Evolutionary conservation across 2,888 invertebrate species (phyloP), one percentile per base, ranked within the genome.

Genomic region (Gortyna flavago): DNA sequence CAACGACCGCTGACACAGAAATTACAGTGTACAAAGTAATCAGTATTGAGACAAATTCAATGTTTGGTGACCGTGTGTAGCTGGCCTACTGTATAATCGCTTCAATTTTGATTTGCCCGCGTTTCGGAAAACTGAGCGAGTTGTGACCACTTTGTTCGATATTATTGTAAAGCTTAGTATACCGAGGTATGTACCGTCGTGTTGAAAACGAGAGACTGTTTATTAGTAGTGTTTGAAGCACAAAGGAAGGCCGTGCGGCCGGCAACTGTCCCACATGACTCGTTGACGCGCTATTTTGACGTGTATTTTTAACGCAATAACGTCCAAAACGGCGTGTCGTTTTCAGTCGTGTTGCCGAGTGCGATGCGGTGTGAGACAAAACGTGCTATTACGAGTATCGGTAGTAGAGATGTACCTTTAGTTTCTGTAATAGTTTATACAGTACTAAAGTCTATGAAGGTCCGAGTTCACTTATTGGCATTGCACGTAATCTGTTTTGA

Each of bases 121-220:
- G 78, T 79, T 79, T 79, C 57, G 66, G 69, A 54, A 6, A 75
- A 77, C 41, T 64, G 83, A 82, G 77, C 79, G 77, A 83, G 85
- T 87, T 87, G 85, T 89, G 87, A 83, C 85, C 83, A 75, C 76
- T 85, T 86, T 79, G 83, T 86, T 78, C 81, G 82, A 83, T 78
- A 75, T 85, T 87, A 84, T 84, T 86, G 84, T 89, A 88, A 88
- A 89, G 89, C 88, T 89, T 89, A 82, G 90, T 90, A 69, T 83
- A 82, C 80, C 89, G 86, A 88, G 86, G 89, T 88, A 88, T 87
- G 89, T 86, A 85, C 86, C 87, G 88, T 86, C 86, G 85, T 86
- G 88, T 87, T 81, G 89, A 83, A 91, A 91, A 89, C 84, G 89
- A 92, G 92, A 94, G 94, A 94, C 94, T 94, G 93, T 93, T 92